Conservation (phyloP, 1,140 invertebrate genomes). For the Oreohelix idahoensis region DNA sequence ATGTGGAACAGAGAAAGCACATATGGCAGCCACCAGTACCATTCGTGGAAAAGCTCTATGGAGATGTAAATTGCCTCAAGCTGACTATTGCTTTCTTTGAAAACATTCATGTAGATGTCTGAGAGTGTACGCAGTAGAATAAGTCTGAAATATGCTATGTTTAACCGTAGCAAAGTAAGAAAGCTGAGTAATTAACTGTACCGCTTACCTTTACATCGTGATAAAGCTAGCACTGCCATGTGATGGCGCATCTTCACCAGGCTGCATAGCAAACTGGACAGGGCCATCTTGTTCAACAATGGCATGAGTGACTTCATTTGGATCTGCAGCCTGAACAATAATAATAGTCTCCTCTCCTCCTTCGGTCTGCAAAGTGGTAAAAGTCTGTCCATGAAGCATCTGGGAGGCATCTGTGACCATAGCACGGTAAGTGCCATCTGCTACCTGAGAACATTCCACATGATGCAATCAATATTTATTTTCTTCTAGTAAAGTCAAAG, state of each 20-base stretch:
- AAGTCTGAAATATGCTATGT: too few species aligned
- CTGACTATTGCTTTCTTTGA: too few species aligned
- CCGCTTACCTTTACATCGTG: conserved; percentile 34
- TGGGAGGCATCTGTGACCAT: conserved; percentile 59
- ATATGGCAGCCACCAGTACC: too few species aligned
- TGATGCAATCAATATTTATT: too few species aligned
- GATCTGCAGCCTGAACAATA: conserved; percentile 68
- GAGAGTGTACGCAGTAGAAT: too few species aligned
- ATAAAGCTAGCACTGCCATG: conserved; percentile 38
- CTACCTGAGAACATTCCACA: conserved; percentile 43
- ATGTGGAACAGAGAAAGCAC: too few species aligned
- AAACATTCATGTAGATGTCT: too few species aligned
- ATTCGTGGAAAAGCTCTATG: too few species aligned
- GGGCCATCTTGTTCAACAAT: conserved; percentile 64
- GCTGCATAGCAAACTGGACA: conserved; percentile 66
- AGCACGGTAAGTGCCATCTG: conserved; percentile 63
- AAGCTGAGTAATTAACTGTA: too few species aligned
- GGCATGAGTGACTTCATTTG: conserved; percentile 64
- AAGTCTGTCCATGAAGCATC: conserved; percentile 60
- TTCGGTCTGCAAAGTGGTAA: conserved; percentile 65
- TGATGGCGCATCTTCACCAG: conserved; percentile 40
- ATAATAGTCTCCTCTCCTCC: conserved; percentile 69
- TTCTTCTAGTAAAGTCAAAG: too few species aligned
- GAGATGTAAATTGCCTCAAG: too few species aligned
- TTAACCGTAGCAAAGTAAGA: too few species aligned